Conservation (phyloP, 2,888 invertebrate genomes). For the Marronus borbonicus region DNA sequence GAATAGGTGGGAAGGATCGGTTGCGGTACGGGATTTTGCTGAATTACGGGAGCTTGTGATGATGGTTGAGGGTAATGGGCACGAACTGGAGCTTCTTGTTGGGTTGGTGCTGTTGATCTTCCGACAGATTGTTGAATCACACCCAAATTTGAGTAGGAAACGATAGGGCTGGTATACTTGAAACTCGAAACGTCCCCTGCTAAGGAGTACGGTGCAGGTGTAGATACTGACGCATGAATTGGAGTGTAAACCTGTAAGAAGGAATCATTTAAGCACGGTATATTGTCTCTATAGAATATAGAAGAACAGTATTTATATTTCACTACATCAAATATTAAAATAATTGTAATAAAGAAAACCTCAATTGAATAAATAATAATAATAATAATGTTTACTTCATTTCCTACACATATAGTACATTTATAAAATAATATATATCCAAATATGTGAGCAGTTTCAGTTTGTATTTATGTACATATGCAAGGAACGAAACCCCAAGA, state of each 20-base stretch:
- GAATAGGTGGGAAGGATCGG: constrained; percentile 50
- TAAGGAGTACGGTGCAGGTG: constrained; percentile 62
- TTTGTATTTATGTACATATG: too few species aligned
- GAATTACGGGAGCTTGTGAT: constrained; percentile 31
- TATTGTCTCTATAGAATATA: too few species aligned
- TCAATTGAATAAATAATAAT: too few species aligned
- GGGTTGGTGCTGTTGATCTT: constrained; percentile 55
- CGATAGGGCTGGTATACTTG: constrained; percentile 67
- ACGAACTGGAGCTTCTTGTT: constrained; percentile 13
- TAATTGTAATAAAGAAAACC: too few species aligned
- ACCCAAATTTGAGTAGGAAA: constrained; percentile 66
- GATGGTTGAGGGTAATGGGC: constrained; percentile 35
- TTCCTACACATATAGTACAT: too few species aligned
- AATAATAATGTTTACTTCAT: too few species aligned
- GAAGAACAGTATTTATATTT: too few species aligned
- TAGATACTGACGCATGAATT: constrained; percentile 51
- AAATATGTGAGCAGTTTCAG: too few species aligned
- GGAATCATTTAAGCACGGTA: too few species aligned
- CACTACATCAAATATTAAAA: too few species aligned
- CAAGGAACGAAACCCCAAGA: too few species aligned
- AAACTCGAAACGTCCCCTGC: constrained; percentile 68
- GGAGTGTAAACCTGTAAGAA: constrained; percentile 52
- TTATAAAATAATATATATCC: too few species aligned
- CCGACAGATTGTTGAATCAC: constrained; percentile 64
- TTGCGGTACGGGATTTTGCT: constrained; percentile 45